Evolutionary conservation across 1,140 invertebrate species (phyloP).

Genomic region (Hesperophylax magnus): DNA sequence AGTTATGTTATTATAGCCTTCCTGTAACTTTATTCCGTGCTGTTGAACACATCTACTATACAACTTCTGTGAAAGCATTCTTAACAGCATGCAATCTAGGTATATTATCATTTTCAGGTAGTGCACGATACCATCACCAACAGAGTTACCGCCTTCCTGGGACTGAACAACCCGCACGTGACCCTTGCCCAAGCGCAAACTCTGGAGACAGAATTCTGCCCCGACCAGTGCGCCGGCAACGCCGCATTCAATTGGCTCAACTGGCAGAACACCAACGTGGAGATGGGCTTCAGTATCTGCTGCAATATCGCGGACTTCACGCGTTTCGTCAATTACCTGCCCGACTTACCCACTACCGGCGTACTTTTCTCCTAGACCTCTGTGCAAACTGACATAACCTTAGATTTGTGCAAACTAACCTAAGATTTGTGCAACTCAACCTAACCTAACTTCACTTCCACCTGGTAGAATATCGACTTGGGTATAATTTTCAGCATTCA

Average conservation of each 20-base stretch:
- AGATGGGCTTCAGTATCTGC: slow-evolving; percentile 76
- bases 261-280: slow-evolving; percentile 68
- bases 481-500: no score
- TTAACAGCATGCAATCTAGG: no score
- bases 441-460: no score
- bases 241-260: slow-evolving; percentile 71
- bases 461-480: no score
- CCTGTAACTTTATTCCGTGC: no score
- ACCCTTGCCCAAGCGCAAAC: slow-evolving; percentile 61
- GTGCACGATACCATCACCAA: slow-evolving; percentile 70
- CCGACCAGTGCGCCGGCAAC: slow-evolving; percentile 70
- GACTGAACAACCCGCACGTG: slow-evolving; percentile 77
- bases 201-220: slow-evolving; percentile 73
- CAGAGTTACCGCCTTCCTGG: slow-evolving; percentile 73
- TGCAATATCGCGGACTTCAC: slow-evolving; percentile 76
- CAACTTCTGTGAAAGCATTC: no score
- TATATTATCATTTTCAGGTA: slow-evolving; percentile 70
- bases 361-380: no score
- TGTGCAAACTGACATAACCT: no score
- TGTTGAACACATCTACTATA: no score
- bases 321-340: slow-evolving; percentile 69
- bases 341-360: slow-evolving; percentile 46
- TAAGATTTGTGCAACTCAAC: no score
- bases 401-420: no score
- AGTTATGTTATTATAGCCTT: no score